A percentile compares a stretch with the other conserved stretches of the same genome.
Conservation (phyloP, 2,113 vertebrate genomes). For the Seriola quinqueradiata region DNA sequence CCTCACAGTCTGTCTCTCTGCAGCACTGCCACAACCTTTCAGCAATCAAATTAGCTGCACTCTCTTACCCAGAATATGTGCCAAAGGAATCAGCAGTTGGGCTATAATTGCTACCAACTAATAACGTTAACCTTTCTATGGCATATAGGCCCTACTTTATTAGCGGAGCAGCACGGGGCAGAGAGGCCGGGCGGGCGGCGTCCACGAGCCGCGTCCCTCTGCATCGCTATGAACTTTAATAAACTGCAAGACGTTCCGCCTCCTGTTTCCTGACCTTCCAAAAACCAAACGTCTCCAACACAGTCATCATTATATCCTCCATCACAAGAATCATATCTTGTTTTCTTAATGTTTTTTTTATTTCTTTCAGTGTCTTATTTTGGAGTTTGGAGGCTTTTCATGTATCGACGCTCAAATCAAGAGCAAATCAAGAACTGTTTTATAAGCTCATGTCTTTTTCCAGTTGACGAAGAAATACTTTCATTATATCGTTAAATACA, state of each 20-base stretch:
- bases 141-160: slow-evolving; percentile 42
- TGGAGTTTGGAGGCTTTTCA: not conserved
- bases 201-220: not conserved
- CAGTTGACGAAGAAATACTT: too few species aligned
- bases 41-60: slow-evolving; percentile 64
- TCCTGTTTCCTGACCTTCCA: slow-evolving; percentile 14
- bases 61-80: slow-evolving; percentile 51
- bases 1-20: slow-evolving; percentile 49
- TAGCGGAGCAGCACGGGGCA: slow-evolving; percentile 12
- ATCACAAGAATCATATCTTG: too few species aligned
- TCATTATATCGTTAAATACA: too few species aligned
- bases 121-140: slow-evolving; percentile 74
- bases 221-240: not conserved
- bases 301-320: not conserved
- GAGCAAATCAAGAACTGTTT: too few species aligned
- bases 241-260: not conserved
- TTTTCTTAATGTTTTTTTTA: too few species aligned
- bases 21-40: slow-evolving; percentile 53
- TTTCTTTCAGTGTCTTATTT: not conserved
- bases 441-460: too few species aligned
- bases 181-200: not conserved
- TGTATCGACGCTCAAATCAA: not conserved
- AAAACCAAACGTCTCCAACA: not conserved
- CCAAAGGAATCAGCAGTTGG: slow-evolving; percentile 59
- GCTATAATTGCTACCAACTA: slow-evolving; percentile 67